Evolutionary conservation across 2,888 invertebrate species (phyloP), one percentile per base, ranked within the genome.

Genomic region (Drosophila algonquin): DNA sequence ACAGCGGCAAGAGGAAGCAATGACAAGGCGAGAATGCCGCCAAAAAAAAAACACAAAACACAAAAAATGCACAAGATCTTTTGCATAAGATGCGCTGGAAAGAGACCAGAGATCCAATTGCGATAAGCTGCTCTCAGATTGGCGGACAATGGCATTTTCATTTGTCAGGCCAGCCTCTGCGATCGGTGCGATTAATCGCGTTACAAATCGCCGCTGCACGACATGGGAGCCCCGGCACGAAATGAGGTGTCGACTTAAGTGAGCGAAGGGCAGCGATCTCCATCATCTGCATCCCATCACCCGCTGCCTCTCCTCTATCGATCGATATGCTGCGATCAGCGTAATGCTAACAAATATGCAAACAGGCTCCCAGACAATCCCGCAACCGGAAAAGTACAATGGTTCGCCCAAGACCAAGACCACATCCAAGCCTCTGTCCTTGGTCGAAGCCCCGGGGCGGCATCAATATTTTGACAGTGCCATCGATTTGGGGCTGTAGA

Each of bases 161-260:
- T 90, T 90, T 90, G 83, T 90, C 91, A 91, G 24, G 4, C 24
- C 24, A 24, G 45, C 35, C 75, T 63, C 69, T 61, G 65, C 76
- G 69, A 62, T 56, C 54, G 40, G 0, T 40, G 40, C 75, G 77
- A 85, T 81, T 70, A 88, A 88, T 82, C 76, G 88, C 80, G 63
- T 73, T 76, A 76, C 60, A 60, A 58, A 71, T 63, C 60, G 72
- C 58, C 35, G 35, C 35, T 35, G 35, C 35, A 10, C 30, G 30
- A 30, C 30, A 30, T 7, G 30, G 6, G 10, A 10, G 10, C 10
- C 35, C 53, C 64, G 21, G 21, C 57, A 48, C 74, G 70, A 83
- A 86, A 90, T 82, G 86, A 89, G 85, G 89, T 91, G 91, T 90
- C 90, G 90, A 90, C 90, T 91, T 90, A 91, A 85, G 80, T 79